Percentiles rank a stretch among this genome's conserved stretches.
These are phyloP conservation scores for Hypsibius dujardini DNA, from an alignment of 1,140 invertebrate species.

Conservation along the genomic window DNA sequence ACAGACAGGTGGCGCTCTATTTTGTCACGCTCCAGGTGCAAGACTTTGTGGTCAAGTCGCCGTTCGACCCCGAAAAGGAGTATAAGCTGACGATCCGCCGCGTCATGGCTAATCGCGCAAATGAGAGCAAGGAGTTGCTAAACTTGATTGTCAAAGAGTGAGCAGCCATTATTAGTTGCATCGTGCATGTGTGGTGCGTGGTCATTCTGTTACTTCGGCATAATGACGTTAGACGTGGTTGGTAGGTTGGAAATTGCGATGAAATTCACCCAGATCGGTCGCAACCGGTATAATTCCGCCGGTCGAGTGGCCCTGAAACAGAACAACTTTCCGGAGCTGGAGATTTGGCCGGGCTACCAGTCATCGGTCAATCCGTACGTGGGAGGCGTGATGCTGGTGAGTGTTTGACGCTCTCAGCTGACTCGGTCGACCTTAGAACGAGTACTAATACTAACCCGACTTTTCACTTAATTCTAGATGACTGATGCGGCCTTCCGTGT, in stretches of 20 bases:
- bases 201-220: not conserved
- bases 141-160: not conserved
- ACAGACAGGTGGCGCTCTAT: too few relatives aligned
- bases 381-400: slow-evolving; percentile 67
- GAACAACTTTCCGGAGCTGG: slow-evolving; percentile 35
- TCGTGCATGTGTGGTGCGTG: not conserved
- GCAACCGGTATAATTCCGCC: slow-evolving; percentile 55
- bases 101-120: slow-evolving; percentile 1
- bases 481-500: too few relatives aligned
- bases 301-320: not conserved
- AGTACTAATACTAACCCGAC: too few relatives aligned
- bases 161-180: not conserved
- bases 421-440: too few relatives aligned
- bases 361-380: slow-evolving; percentile 65
- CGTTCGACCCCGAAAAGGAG: not conserved
- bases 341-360: slow-evolving; percentile 75
- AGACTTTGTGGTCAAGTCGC: not conserved
- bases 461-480: too few relatives aligned
- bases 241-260: slow-evolving; percentile 33
- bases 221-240: slow-evolving; percentile 10
- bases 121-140: slow-evolving; percentile 12
- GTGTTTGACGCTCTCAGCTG: too few relatives aligned
- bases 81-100: slow-evolving; percentile 3
- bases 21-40: not conserved
- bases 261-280: slow-evolving; percentile 52